phyloP scores from a whole-genome alignment of 2,797 vertebrate genomes.

The Trematocara caparti region DNA sequence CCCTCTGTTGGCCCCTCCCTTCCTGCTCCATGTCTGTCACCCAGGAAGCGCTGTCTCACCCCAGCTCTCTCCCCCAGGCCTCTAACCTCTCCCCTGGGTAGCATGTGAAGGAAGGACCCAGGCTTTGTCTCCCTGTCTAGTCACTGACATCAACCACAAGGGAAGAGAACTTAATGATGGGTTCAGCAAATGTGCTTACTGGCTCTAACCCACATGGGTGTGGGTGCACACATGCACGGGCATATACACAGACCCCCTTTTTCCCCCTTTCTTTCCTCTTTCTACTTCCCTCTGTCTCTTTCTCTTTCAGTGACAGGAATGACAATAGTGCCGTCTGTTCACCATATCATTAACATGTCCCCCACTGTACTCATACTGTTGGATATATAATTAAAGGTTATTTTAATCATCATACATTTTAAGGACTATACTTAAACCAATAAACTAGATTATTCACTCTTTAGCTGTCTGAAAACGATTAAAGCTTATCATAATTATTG shows the following conservation, averaged over 20 bases:
- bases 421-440: conserved; percentile 31
- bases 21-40: conserved; percentile 43
- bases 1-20: neutral
- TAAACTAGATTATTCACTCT: conserved; percentile 31
- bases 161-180: conserved; percentile 72
- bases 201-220: conserved; percentile 32
- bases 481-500: neutral
- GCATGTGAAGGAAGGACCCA: conserved; percentile 55
- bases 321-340: conserved; percentile 65
- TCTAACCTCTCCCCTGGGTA: conserved; percentile 64
- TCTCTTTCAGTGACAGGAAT: conserved; percentile 40
- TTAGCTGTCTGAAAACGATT: conserved; percentile 2
- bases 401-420: conserved; percentile 50
- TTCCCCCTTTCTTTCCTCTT: neutral
- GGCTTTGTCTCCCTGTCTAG: conserved; percentile 67
- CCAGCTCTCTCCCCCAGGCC: conserved; percentile 37
- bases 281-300: neutral
- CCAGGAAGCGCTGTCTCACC: conserved; percentile 33
- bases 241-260: neutral
- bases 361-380: conserved; percentile 48
- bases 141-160: conserved; percentile 63
- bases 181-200: conserved; percentile 62
- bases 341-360: conserved; percentile 58
- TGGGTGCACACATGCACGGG: neutral
- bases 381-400: conserved; percentile 53